These are phyloP conservation scores for Girardia tigrina DNA, from an alignment of 2,888 invertebrate genomes.

Conservation along the genomic window DNA sequence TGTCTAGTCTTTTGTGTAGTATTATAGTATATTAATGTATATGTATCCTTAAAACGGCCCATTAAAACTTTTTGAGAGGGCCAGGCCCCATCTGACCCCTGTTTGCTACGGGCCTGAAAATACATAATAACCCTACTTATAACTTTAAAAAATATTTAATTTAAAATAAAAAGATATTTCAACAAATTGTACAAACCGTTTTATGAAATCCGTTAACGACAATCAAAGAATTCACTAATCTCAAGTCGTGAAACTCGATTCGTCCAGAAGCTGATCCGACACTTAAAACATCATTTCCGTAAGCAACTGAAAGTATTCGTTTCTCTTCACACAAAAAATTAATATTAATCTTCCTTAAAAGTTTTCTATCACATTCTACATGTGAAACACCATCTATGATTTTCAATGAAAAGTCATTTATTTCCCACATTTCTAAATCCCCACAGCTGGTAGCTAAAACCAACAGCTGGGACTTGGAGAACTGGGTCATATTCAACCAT, in stretches of 20 bases:
- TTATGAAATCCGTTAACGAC: background rate
- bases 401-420: background rate
- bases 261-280: background rate
- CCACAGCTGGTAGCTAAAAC: background rate
- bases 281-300: background rate
- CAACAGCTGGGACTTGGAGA: background rate
- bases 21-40: too few relatives aligned
- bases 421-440: background rate
- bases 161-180: too few relatives aligned
- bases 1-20: too few relatives aligned
- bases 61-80: too few relatives aligned
- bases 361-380: background rate
- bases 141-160: background rate
- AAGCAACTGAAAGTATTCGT: background rate
- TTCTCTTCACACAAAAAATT: background rate
- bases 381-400: background rate
- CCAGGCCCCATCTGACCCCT: too few relatives aligned
- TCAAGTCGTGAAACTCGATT: background rate
- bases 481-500: background rate
- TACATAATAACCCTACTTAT: too few relatives aligned
- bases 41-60: too few relatives aligned
- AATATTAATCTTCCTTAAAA: background rate
- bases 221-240: background rate
- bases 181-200: background rate
- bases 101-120: too few relatives aligned